Base-by-base conservation (phyloP, 2,888 invertebrate species). In the Chydorus sphaericus region DNA sequence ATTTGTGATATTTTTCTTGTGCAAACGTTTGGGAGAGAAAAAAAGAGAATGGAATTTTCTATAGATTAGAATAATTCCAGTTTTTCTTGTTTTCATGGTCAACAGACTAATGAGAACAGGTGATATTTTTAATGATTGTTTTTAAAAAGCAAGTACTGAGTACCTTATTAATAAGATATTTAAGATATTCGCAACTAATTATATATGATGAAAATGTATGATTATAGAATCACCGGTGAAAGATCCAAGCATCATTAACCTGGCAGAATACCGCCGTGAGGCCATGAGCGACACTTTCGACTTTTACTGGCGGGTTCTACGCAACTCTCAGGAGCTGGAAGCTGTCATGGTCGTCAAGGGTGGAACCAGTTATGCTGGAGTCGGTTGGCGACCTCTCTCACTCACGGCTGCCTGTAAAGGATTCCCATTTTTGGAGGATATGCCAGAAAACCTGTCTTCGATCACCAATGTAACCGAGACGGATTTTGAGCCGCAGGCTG, bases 361-460 rank as follows among this genome's bases (percentile, higher is more conserved):
- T 62, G 82, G 89, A 2, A 84, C 85, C 1, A 85, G 89, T 14
- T 96, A 90, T 73, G 83, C 82, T 4, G 90, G 83, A 7, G 63
- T 96, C 6, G 96, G 96, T n/a, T 96, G 94, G 93, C 76, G 93
- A 56, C 91, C 94, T 0, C 37, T 37, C 10, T 63, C 60, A 14
- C 61, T 65, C 56, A 85, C 82, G 0, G 79, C 83, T 20, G 75
- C 78, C 54, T 90, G 90, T 67, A 83, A 83, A 65, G 83, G 86
- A 63, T 87, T 87, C 68, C 90, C 90, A 0, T 20, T 31, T 31
- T 20, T 55, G 0, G 48, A 33, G 28, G 55, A 55, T 11, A 20
- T 48, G 10, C 18, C 31, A 14, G 44, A n/a, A 16, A 33, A 48
- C 11, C 30, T 8, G 8, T 7, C 31, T 1, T 26, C 49, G 1